Evolutionary conservation across 2,113 vertebrate species (phyloP), one percentile per base, ranked within the genome.

Genomic region (Gymnorhina tibicen): DNA sequence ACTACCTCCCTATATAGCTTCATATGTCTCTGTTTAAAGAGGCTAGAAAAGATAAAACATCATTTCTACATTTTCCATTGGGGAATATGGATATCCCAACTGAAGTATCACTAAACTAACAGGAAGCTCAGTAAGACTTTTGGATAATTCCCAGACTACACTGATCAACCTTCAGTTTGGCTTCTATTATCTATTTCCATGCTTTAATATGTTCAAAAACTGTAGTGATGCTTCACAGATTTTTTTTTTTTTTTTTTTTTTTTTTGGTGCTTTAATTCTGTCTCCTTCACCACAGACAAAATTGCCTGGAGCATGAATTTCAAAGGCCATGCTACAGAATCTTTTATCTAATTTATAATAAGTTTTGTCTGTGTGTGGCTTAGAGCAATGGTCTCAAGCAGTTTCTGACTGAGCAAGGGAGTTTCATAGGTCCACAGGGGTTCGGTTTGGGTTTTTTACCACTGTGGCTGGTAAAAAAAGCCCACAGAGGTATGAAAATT

Each of bases 291-390:
- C 60, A 91, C 68, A 84, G 64, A 91, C 46, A 95, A 79, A 76
- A 84, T 76, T 87, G 92, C 92, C 93, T 35, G 44, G 28, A 92
- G 86, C 79, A 68, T 49, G 60, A 83, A 85, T 96, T 96, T 94
- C 79, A 94, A 89, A 94, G 69, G 60, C 16, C 22, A 76, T 87
- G 87, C 64, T 77, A 50, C 76, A 74, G 69, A 91, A 84, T 78
- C 67, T 94, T 91, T 81, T 88, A 82, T 94, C 82, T 67, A 77
- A 53, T 87, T 79, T 93, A 72, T 68, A 89, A 52, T 35, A 47
- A 62, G 55, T 93, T 95, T 77, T 89, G 89, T 78, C 82, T 75
- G 28, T 81, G 32, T 26, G 26, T 42, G 30, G 72, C 64, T 89
- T 75, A 84, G 85, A 91, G 85, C 85, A 73, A 62, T 42, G 49